Base-by-base conservation (phyloP, 2,797 vertebrate genomes). In the Tadarida brasiliensis region DNA sequence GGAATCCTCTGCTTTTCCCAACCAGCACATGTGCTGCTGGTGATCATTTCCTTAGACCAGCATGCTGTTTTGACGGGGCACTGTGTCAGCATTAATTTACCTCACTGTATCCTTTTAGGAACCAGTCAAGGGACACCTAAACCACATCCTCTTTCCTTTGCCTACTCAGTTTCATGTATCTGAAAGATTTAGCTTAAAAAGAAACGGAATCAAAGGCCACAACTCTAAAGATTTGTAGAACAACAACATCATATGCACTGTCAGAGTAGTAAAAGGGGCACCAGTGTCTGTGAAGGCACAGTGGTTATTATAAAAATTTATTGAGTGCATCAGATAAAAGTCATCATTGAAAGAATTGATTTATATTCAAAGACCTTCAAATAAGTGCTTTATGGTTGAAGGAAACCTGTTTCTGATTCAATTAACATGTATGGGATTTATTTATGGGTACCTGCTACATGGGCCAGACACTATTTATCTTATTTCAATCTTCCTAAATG, bases 21-120 rank as follows among this genome's bases (percentile, higher is more conserved):
- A 33, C 39, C 30, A 63, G 84, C 76, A 70, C 90, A 91, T 87
- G 77, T 16, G 61, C 90, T 90, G 54, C 87, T 61, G 85, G 61
- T 93, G 90, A 78, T 94, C 26, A 20, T 87, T 93, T 78, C 80
- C 90, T 51, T 63, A 33, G 63, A 68, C 49, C 51, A 47, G 87
- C 71, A 94, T 81, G 51, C 93, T 91, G n/a, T 90, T 91, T 76
- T 87, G 87, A 94, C 94, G 96, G 90, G 90, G 67, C 56, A 81
- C 77, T 51, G 14, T 90, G 85, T 96, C 93, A 95, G 59, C 87
- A 82, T 93, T 93, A 63, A 94, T 92, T 81, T 93, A 81, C 80
- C 54, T 96, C 93, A 87, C 35, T 59, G 4, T 91, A 54, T 83
- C 91, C 39, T 95, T 94, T 67, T 71, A 76, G 57, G 65, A 94